Conservation (phyloP, 2,113 vertebrate species). For the Taurulus bubalis region DNA sequence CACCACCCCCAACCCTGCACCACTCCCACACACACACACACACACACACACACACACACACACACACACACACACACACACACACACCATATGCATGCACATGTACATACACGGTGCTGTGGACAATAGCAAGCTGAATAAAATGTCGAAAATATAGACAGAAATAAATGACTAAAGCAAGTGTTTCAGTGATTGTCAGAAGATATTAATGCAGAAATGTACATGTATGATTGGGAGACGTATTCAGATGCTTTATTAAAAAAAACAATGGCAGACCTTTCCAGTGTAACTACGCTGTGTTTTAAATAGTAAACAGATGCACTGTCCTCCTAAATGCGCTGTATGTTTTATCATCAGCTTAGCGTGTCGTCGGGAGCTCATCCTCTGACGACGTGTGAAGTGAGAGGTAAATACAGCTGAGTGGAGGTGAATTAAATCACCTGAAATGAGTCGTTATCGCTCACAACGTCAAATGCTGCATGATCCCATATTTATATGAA, state of each 20-base stretch:
- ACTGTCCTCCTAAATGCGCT: no score
- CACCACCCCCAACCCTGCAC: slow-evolving; percentile 18
- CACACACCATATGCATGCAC: slow-evolving; percentile 36
- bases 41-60: slow-evolving; percentile 33
- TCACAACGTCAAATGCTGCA: no score
- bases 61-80: slow-evolving; percentile 46
- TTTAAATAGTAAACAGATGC: not conserved
- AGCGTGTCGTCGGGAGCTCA: no score
- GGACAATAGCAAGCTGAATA: not conserved
- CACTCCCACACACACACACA: slow-evolving; percentile 53
- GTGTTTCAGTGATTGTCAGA: not conserved
- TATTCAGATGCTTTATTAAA: not conserved
- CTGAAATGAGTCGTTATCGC: not conserved
- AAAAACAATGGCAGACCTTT: not conserved
- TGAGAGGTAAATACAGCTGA: not conserved
- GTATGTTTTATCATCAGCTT: not conserved
- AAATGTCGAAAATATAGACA: slow-evolving; percentile 9
- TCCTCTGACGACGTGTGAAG: no score
- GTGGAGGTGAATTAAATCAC: not conserved
- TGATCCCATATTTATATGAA: not conserved
- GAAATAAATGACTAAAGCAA: not conserved
- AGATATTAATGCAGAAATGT: not conserved
- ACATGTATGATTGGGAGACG: not conserved
- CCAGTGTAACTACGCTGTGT: not conserved
- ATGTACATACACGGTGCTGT: slow-evolving; percentile 5